A percentile compares a stretch with the other conserved stretches of the same genome.
Conservation (phyloP, 2,888 invertebrate genomes). For the Leptarthrus brevirostris region DNA sequence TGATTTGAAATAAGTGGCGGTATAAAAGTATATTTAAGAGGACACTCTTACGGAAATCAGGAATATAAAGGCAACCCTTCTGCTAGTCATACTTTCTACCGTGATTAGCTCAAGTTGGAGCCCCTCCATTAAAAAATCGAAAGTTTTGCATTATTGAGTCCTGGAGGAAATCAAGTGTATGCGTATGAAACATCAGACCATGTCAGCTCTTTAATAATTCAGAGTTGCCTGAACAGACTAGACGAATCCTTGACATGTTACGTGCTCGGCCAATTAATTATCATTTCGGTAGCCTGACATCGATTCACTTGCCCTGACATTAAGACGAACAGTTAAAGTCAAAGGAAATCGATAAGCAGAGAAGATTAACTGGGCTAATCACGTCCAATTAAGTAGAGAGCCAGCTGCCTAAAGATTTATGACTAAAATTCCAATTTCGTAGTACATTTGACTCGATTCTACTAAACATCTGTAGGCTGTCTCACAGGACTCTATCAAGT, state of each 20-base stretch:
- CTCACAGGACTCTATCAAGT: slow-evolving; percentile 2
- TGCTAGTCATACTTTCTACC: no score
- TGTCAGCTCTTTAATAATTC: not conserved
- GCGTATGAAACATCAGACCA: not conserved
- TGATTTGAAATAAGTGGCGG: not conserved
- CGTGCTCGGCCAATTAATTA: slow-evolving; percentile 2
- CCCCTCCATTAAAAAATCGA: not conserved
- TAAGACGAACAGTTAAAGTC: slow-evolving; percentile 4
- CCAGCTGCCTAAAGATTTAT: slow-evolving; percentile 39
- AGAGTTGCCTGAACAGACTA: not conserved
- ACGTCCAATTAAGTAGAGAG: slow-evolving; percentile 20
- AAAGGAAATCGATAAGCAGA: slow-evolving; percentile 23
- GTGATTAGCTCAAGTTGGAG: no score
- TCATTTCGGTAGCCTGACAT: slow-evolving; percentile 12
- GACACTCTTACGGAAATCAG: no score
- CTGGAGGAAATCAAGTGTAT: not conserved
- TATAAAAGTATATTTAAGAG: no score
- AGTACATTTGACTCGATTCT: slow-evolving; percentile 18
- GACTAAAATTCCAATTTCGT: slow-evolving; percentile 30
- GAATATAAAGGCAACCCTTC: no score
- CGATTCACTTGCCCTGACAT: slow-evolving; percentile 4
- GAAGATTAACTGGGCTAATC: slow-evolving; percentile 31
- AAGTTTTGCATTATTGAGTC: not conserved
- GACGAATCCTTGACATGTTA: not conserved
- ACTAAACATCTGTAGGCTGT: slow-evolving; percentile 6